A percentile compares a stretch with the other conserved stretches of the same genome.
These are phyloP conservation scores for Acanthacorydalis orientalis DNA, from an alignment of 2,888 invertebrate species.

Conservation along the genomic window DNA sequence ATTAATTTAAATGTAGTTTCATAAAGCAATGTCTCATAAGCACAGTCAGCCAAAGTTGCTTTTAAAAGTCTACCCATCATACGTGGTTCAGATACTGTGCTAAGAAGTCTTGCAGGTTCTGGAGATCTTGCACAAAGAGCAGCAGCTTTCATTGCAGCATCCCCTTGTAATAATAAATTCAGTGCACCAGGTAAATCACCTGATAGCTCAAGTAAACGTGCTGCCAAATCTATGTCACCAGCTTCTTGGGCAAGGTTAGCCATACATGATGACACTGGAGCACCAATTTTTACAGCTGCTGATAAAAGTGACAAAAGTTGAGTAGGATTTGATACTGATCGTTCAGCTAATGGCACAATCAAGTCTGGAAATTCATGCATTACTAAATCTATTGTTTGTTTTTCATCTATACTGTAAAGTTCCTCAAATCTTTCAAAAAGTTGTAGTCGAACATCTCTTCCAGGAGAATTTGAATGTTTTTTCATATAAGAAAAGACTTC, in stretches of 20 bases:
- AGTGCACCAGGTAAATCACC: constrained; percentile 59
- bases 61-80: constrained; percentile 42
- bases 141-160: constrained; percentile 21
- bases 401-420: constrained; percentile 27
- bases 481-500: constrained; percentile 42
- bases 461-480: constrained; percentile 24
- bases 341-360: constrained; percentile 15
- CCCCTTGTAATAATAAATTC: constrained; percentile 34
- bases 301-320: constrained; percentile 46
- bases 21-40: constrained; percentile 55
- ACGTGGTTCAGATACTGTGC: constrained; percentile 37
- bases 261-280: constrained; percentile 18
- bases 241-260: constrained; percentile 1
- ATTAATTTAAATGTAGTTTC: constrained; percentile 47
- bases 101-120: constrained; percentile 37
- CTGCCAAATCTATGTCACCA: constrained; percentile 44
- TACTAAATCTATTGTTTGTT: constrained; percentile 28
- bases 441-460: constrained; percentile 29
- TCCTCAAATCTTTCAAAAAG: constrained; percentile 28
- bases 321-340: constrained; percentile 34
- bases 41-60: constrained; percentile 59
- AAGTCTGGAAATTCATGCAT: constrained; percentile 36
- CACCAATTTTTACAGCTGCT: constrained; percentile 31
- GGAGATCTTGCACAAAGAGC: constrained; percentile 34
- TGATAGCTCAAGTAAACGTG: constrained; percentile 55